Evolutionary conservation across 2,797 vertebrate species (phyloP), one percentile per base, ranked within the genome.

Genomic region (Bradypodion ventrale): DNA sequence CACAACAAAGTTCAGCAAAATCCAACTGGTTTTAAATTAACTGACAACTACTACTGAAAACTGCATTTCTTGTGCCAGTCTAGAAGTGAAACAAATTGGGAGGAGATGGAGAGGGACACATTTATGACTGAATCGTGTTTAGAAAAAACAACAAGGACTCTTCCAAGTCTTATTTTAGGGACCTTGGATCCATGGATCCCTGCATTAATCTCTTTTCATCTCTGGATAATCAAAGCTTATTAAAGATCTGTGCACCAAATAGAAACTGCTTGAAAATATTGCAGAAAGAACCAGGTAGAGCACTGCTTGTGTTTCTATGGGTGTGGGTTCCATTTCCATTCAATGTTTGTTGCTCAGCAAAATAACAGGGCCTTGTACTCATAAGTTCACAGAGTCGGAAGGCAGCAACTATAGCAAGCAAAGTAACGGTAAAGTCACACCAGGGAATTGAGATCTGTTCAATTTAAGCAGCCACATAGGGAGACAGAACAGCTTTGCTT

Each of bases 1-100:
- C 80, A 27, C 68, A 73, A 82, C 37, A 23, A 73, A 72, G 59
- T 46, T 63, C 69, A 78, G 40, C 44, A 12, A 46, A 44, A 81
- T 49, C n/a, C 32, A 82, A 9, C 42, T 72, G 80, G 66, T 37
- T 72, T 9, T 35, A 5, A 49, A 49, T 29, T 63, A 35, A 35
- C 6, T 12, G 9, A 32, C 29, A 80, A 44, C 16, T n/a, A 16
- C 21, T 70, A 56, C 23, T 87, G 72, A 69, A 52, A 52, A 62
- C 21, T 87, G 70, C 75, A 49, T 63, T 69, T 3, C n/a, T 75
- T 81, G 49, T 76, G 40, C 42, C 65, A 70, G 75, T 60, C 52
- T n/a, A 35, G 29, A 68, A 52, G 52, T 32, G 19, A n/a, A 23
- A 32, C 56, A 40, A 44, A 27, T 7, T 35, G 68, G 66, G 66